Evolutionary conservation across 2,113 vertebrate genomes (phyloP).

Genomic region (Apistogramma diplotaenia): DNA sequence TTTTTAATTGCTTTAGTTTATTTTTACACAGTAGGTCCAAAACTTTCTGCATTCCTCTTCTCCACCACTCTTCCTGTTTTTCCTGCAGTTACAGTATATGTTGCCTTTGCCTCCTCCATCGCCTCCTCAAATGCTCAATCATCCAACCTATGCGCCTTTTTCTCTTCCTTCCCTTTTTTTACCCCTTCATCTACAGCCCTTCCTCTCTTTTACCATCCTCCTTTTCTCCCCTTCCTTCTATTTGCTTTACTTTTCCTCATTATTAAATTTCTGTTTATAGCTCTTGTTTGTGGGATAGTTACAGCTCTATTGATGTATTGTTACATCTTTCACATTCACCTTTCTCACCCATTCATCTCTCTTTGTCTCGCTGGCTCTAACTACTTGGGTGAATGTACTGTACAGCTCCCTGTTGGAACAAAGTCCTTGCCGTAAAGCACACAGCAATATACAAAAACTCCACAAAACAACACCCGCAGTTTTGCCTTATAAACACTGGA

Average conservation of each 20-base stretch:
- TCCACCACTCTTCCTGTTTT: neutral
- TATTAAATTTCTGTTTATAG: neutral
- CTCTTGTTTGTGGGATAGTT: slow-evolving; percentile 1
- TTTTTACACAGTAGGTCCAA: neutral
- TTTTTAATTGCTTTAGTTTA: neutral
- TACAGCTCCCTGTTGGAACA: neutral
- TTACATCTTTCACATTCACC: neutral
- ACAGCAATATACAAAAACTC: neutral
- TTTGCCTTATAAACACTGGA: neutral
- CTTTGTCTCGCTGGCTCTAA: neutral
- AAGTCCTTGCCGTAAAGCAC: neutral
- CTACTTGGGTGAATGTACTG: neutral
- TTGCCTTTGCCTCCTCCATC: neutral
- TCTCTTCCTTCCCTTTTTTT: neutral
- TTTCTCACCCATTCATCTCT: neutral
- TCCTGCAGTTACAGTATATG: neutral
- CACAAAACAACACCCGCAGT: neutral
- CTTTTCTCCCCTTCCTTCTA: neutral
- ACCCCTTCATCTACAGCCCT: neutral
- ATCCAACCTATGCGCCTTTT: neutral
- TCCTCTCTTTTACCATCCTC: neutral
- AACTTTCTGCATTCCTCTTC: neutral
- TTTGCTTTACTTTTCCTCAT: neutral
- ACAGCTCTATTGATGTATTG: neutral
- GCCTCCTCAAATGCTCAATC: neutral